A percentile compares a stretch with the other conserved stretches of the same genome.
These are phyloP conservation scores for Neopelma chrysocephalum DNA, from an alignment of 2,797 vertebrate species.

Conservation along the genomic window DNA sequence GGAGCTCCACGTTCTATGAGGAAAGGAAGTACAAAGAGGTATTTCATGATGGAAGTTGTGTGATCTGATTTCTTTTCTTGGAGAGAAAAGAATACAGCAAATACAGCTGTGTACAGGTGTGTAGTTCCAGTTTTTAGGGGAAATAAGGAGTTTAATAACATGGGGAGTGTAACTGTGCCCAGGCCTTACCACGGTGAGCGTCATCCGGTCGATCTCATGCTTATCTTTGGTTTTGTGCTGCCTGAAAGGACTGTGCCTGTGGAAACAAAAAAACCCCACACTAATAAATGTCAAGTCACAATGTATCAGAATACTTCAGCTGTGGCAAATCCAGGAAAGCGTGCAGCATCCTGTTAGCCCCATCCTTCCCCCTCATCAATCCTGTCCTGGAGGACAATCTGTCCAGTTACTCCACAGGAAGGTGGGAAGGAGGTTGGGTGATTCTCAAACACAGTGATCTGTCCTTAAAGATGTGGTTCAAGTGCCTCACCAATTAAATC, in stretches of 20 bases:
- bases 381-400: neutral
- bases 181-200: conserved; percentile 92
- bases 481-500: neutral
- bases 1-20: conserved; percentile 91
- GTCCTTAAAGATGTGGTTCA: neutral
- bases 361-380: neutral
- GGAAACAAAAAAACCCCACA: neutral
- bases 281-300: neutral
- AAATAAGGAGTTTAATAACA: neutral
- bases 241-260: conserved; percentile 96
- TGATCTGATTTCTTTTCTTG: neutral
- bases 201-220: conserved; percentile 98
- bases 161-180: neutral
- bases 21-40: neutral
- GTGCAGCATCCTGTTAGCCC: neutral
- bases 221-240: conserved; percentile 99
- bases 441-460: neutral
- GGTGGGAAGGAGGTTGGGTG: neutral
- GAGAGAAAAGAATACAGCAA: no score
- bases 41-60: rapidly evolving
- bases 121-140: neutral
- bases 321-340: neutral
- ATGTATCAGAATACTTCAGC: neutral
- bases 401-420: neutral
- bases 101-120: neutral